These are phyloP conservation scores for Aporophyla lueneburgensis DNA, from an alignment of 2,888 invertebrate genomes.

Conservation along the genomic window DNA sequence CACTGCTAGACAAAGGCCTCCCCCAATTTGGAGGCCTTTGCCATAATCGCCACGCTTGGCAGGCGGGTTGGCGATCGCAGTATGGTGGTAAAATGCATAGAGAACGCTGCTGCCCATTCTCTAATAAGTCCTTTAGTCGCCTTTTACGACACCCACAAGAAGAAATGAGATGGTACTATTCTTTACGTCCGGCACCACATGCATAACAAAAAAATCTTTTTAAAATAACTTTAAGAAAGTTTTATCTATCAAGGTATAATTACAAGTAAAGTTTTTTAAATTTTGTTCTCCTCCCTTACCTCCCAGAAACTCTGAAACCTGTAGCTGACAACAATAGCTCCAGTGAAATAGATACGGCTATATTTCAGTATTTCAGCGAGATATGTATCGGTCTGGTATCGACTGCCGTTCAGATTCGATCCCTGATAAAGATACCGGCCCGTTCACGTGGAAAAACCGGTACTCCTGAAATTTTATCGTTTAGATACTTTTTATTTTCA, in stretches of 20 bases:
- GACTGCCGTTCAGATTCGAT: constrained; percentile 68
- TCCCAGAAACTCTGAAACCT: constrained; percentile 30
- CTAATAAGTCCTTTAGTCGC: too few species aligned
- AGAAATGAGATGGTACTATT: too few species aligned
- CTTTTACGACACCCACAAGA: too few species aligned
- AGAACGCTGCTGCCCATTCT: too few species aligned
- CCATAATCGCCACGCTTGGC: too few species aligned
- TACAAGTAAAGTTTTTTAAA: neutral
- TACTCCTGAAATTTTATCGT: constrained; percentile 6
- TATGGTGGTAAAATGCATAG: too few species aligned
- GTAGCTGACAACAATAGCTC: constrained; percentile 55
- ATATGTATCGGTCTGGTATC: constrained; percentile 69
- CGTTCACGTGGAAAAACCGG: constrained; percentile 53
- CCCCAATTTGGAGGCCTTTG: too few species aligned
- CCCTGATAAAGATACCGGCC: constrained; percentile 67
- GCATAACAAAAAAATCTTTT: too few species aligned
- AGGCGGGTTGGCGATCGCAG: too few species aligned
- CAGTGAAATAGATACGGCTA: constrained; percentile 57
- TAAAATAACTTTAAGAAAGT: too few species aligned
- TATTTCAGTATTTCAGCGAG: constrained; percentile 65
- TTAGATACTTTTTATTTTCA: constrained; percentile 2
- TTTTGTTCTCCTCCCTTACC: neutral
- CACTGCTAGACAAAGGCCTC: too few species aligned
- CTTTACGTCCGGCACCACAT: too few species aligned
- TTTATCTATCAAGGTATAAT: neutral